Evolutionary conservation across 2,888 invertebrate genomes (phyloP).

Genomic region (Phorcus lineatus): DNA sequence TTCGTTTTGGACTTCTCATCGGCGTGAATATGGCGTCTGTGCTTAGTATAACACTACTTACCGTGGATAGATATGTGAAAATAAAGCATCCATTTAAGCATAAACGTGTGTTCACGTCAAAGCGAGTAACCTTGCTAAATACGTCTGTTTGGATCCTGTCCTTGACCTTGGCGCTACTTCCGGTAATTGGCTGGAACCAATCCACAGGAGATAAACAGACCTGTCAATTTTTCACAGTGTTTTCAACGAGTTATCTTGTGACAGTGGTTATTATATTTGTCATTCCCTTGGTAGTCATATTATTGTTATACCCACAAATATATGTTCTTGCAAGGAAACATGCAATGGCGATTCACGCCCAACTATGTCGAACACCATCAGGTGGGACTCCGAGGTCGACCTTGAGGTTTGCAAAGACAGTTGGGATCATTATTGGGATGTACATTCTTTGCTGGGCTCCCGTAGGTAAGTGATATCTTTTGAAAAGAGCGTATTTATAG

Average conservation of each 20-base stretch:
- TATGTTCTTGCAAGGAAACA: conserved; percentile 19
- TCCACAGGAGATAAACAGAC: neutral
- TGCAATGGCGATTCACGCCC: conserved; percentile 20
- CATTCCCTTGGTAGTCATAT: conserved; percentile 20
- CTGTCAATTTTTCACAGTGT: conserved; percentile 21
- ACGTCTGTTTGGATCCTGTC: conserved; percentile 1
- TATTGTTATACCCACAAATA: conserved; percentile 23
- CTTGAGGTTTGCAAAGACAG: conserved; percentile 19
- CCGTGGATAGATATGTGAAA: conserved; percentile 25
- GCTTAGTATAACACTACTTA: conserved; percentile 13
- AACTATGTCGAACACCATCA: neutral
- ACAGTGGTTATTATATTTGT: conserved; percentile 2
- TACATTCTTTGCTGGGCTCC: conserved; percentile 24
- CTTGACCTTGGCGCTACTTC: conserved; percentile 7
- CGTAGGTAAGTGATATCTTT: neutral
- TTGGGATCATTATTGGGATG: conserved; percentile 24
- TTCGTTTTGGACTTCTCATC: conserved; percentile 20
- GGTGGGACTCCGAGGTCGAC: neutral
- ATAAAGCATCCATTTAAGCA: conserved; percentile 19
- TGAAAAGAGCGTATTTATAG: too few relatives aligned
- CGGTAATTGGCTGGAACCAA: conserved; percentile 20
- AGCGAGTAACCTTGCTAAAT: neutral
- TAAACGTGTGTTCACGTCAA: conserved; percentile 3
- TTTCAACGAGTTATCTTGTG: conserved; percentile 23
- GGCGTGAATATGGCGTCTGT: conserved; percentile 26